Percentiles rank a stretch among this genome's conserved stretches.
phyloP scores from a whole-genome alignment of 2,797 vertebrate genomes.

The Limnodromus scolopaceus region DNA sequence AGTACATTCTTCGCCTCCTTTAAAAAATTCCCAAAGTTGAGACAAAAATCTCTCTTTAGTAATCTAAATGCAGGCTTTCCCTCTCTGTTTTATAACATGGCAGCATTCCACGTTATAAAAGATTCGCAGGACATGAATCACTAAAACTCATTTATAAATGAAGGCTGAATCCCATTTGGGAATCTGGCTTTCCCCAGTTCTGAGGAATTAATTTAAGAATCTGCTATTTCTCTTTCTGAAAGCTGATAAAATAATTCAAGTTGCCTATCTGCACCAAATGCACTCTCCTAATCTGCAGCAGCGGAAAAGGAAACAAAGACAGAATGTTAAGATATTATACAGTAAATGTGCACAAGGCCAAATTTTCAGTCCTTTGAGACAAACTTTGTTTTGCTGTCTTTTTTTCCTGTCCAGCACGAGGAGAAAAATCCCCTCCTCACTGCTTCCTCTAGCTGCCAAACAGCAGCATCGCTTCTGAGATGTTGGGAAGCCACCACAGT shows the following conservation, averaged over 20 bases:
- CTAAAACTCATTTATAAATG: neutral
- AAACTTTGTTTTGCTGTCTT: neutral
- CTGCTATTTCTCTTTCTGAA: neutral
- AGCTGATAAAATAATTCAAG: constrained; percentile 1
- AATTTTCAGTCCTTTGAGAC: neutral
- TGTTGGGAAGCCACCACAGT: neutral
- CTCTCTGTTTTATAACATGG: constrained; percentile 49
- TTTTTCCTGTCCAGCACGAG: neutral
- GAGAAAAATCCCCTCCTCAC: neutral
- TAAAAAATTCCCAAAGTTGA: constrained; percentile 44
- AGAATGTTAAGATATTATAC: neutral
- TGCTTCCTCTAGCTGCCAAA: neutral
- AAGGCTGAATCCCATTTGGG: constrained; percentile 19
- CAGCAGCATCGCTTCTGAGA: neutral
- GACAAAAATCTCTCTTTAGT: constrained; percentile 26
- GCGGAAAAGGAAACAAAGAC: constrained; percentile 15
- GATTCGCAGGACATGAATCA: constrained; percentile 42
- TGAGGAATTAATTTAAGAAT: constrained; percentile 40
- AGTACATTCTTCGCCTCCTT: constrained; percentile 27
- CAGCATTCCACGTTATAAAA: constrained; percentile 26
- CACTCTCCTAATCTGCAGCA: neutral
- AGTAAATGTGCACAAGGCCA: neutral
- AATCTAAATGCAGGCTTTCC: constrained; percentile 31
- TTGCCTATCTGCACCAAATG: neutral
- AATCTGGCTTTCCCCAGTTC: constrained; percentile 33